Conservation (phyloP, 2,888 invertebrate genomes). For the Therioaphis trifolii region DNA sequence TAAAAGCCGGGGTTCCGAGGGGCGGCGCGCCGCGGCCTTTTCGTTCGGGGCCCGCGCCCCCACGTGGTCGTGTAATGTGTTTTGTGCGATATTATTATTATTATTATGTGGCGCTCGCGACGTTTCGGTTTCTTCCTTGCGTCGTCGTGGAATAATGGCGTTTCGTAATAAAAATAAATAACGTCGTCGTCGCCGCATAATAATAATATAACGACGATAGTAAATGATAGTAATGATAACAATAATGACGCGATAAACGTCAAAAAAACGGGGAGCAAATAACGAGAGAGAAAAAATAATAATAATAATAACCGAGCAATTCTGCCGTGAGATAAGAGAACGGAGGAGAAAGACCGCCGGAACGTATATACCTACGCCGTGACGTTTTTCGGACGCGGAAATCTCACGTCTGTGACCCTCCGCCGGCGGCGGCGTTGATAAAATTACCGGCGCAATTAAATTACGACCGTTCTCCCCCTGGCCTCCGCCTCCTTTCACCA, state of each 20-base stretch:
- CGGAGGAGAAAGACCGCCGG: neutral
- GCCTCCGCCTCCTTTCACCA: no score
- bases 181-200: slow-evolving; percentile 4
- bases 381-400: slow-evolving; percentile 13
- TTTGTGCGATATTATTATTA: no score
- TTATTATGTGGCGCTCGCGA: neutral
- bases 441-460: slow-evolving; percentile 49
- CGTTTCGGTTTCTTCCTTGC: slow-evolving; percentile 28
- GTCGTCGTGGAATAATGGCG: slow-evolving; percentile 33
- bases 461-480: neutral
- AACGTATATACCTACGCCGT: no score
- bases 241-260: neutral
- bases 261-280: neutral
- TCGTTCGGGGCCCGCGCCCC: no score
- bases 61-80: neutral
- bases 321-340: slow-evolving; percentile 18
- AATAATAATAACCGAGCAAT: neutral
- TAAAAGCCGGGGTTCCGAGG: slow-evolving; percentile 12
- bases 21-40: neutral
- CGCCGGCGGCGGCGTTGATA: slow-evolving; percentile 14
- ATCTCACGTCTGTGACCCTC: slow-evolving; percentile 43
- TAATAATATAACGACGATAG: no score
- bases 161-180: slow-evolving; percentile 60
- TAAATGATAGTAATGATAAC: slow-evolving; percentile 20
- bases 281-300: slow-evolving; percentile 5